These are phyloP conservation scores for Pandemis corylana DNA, from an alignment of 2,888 invertebrate species.

Conservation along the genomic window DNA sequence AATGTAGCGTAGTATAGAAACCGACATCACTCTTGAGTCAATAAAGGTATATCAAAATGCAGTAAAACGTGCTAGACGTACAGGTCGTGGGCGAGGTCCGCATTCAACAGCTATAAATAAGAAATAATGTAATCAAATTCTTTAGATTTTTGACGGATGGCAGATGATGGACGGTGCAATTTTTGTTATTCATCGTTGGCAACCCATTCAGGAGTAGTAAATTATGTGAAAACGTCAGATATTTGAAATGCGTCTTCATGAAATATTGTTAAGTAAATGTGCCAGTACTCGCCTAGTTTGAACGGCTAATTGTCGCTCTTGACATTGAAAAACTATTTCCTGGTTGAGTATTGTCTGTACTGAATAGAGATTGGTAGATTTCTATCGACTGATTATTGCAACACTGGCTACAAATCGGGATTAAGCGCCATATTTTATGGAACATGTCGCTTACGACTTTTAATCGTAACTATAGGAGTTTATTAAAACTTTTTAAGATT, in stretches of 20 bases:
- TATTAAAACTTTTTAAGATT: background rate
- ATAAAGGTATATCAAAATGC: background rate
- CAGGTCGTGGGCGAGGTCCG: slow-evolving; percentile 18
- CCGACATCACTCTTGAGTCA: background rate
- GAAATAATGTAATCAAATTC: slow-evolving; percentile 33
- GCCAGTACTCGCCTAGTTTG: background rate
- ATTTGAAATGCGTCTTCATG: slow-evolving; percentile 10
- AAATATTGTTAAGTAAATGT: slow-evolving; percentile 1
- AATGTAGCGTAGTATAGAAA: too few species aligned
- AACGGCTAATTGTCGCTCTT: background rate
- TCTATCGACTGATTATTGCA: background rate
- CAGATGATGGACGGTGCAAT: slow-evolving; percentile 31
- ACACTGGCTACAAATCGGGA: background rate
- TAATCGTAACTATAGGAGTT: background rate
- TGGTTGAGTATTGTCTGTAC: background rate
- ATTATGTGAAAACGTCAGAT: background rate
- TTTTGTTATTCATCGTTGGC: slow-evolving; percentile 25
- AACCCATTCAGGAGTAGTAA: slow-evolving; percentile 12
- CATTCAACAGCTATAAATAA: slow-evolving; percentile 29
- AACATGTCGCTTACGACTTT: background rate
- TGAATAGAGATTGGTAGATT: too few species aligned
- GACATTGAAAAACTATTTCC: background rate
- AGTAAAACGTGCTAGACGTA: background rate
- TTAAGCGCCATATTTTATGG: background rate
- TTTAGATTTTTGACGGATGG: slow-evolving; percentile 18